Percentiles rank a stretch among this genome's conserved stretches.
Conservation (phyloP, 2,797 vertebrate species). For the Columba guinea region DNA sequence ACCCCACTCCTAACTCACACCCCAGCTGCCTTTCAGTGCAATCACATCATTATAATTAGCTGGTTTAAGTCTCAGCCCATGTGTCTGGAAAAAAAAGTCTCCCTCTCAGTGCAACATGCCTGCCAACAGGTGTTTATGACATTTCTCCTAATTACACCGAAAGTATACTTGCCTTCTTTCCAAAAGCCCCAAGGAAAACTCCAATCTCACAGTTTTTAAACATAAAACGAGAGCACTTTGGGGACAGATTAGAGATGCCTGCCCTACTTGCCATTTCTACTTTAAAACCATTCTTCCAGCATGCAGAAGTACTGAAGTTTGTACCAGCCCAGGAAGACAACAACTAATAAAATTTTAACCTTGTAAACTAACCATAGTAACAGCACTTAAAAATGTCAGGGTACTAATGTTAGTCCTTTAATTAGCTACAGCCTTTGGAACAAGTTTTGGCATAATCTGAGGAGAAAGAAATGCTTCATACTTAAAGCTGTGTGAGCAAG, state of each 20-base stretch:
- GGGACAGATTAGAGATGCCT: neutral
- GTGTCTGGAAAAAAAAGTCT: neutral
- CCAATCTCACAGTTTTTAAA: neutral
- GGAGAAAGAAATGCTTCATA: neutral
- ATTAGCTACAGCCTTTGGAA: neutral
- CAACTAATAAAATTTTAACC: neutral
- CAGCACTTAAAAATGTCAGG: neutral
- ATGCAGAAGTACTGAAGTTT: neutral
- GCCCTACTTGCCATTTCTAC: neutral
- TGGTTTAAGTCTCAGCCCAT: neutral
- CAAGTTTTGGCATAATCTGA: neutral
- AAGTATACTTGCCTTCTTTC: neutral
- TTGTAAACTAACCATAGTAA: neutral
- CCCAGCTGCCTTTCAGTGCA: neutral
- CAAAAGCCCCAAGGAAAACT: neutral
- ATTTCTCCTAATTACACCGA: neutral
- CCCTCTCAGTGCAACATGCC: accelerated
- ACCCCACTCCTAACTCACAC: accelerated
- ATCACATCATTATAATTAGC: accelerated
- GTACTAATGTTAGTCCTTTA: neutral
- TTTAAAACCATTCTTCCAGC: neutral
- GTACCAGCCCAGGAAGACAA: neutral
- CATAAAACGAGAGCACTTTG: neutral
- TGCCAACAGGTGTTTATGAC: neutral
- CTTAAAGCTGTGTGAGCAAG: neutral